Evolutionary conservation across 2,113 vertebrate genomes (phyloP).

Genomic region (Peromyscus polionotus): DNA sequence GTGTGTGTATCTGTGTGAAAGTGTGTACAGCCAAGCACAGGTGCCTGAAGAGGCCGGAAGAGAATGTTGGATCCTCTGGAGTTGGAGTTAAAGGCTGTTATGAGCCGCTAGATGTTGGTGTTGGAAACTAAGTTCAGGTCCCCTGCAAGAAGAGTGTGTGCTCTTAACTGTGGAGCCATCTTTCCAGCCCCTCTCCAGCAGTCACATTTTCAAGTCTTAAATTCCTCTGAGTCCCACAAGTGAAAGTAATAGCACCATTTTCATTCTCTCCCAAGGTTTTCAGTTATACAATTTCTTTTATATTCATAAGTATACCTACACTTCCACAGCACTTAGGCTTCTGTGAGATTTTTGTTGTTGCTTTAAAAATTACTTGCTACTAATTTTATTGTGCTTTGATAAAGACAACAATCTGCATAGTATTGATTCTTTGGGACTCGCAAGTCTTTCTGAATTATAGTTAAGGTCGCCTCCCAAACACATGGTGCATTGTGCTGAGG

Average conservation of each 20-base stretch:
- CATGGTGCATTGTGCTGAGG: too few species aligned
- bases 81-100: not conserved
- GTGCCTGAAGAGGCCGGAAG: not conserved
- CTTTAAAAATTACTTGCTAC: not conserved
- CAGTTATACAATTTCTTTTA: not conserved
- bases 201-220: not conserved
- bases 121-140: not conserved
- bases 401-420: not conserved
- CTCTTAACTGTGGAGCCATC: not conserved
- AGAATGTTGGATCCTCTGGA: not conserved
- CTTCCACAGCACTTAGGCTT: not conserved
- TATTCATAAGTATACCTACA: too few species aligned
- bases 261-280: not conserved
- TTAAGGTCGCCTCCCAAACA: not conserved
- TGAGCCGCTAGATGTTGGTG: not conserved
- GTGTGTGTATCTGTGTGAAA: not conserved
- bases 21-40: not conserved
- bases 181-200: too few species aligned
- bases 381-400: not conserved
- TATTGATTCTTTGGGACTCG: rapidly evolving
- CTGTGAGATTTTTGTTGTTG: not conserved
- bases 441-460: rapidly evolving
- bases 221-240: not conserved
- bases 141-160: not conserved
- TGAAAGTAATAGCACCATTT: too few species aligned